These are phyloP conservation scores for Chaetorhynchus papuensis DNA, from an alignment of 2,113 vertebrate genomes.

Conservation along the genomic window DNA sequence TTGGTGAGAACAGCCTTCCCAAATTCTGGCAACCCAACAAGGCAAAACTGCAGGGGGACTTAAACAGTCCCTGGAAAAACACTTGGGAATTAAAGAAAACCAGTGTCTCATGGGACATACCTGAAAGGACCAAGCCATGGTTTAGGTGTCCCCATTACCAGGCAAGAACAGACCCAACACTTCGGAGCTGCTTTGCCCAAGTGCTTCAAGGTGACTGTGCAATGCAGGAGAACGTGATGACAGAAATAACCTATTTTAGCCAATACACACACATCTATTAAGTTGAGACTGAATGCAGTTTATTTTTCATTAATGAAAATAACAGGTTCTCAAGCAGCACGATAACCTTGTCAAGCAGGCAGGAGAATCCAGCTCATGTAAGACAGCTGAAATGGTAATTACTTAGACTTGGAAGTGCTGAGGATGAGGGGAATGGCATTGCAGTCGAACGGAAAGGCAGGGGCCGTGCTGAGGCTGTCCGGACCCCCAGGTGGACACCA, in stretches of 20 bases:
- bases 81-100: not conserved
- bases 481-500: rapidly evolving
- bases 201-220: not conserved
- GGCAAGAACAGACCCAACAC: not conserved
- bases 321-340: not conserved
- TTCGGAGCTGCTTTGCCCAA: not conserved
- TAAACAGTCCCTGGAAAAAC: not conserved
- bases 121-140: not conserved
- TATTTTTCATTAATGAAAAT: slow-evolving; percentile 22
- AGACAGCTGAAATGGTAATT: not conserved
- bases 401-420: not conserved
- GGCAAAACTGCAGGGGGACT: not conserved
- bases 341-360: not conserved
- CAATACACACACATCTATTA: not conserved
- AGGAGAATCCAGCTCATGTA: not conserved
- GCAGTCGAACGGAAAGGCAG: not conserved
- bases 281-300: not conserved
- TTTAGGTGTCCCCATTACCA: not conserved
- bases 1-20: not conserved
- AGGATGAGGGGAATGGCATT: rapidly evolving
- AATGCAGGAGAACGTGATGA: not conserved
- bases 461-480: not conserved
- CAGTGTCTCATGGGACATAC: not conserved
- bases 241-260: not conserved
- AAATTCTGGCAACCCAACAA: not conserved